phyloP scores from a whole-genome alignment of 2,888 invertebrate genomes.

The Melolontha melolontha region DNA sequence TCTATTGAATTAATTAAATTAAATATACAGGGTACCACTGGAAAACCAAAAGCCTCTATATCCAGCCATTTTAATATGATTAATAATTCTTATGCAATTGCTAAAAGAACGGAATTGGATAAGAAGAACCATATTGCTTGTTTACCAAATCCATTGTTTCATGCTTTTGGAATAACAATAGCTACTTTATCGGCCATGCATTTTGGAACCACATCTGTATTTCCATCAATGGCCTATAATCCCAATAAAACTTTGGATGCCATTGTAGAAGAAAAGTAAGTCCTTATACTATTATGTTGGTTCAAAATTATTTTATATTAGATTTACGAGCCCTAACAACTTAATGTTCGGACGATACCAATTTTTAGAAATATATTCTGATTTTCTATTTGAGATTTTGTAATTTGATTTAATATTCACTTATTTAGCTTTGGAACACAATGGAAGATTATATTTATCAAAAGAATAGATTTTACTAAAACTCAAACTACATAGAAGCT shows the following conservation, averaged over 20 bases:
- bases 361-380: too few species aligned
- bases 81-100: slow-evolving; percentile 80
- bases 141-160: slow-evolving; percentile 83
- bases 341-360: too few species aligned
- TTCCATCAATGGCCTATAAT: slow-evolving; percentile 73
- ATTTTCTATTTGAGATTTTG: too few species aligned
- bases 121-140: slow-evolving; percentile 69
- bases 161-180: slow-evolving; percentile 81
- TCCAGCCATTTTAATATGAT: slow-evolving; percentile 79
- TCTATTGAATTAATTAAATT: too few species aligned
- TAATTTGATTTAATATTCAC: too few species aligned
- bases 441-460: too few species aligned
- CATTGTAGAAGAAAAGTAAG: slow-evolving; percentile 75
- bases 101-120: slow-evolving; percentile 66
- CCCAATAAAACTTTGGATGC: slow-evolving; percentile 73
- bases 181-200: slow-evolving; percentile 71
- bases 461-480: too few species aligned
- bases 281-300: too few species aligned
- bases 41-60: slow-evolving; percentile 79
- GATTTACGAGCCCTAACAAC: too few species aligned
- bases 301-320: slow-evolving; percentile 5
- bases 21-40: slow-evolving; percentile 66
- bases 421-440: too few species aligned
- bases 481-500: too few species aligned
- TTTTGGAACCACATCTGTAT: slow-evolving; percentile 72